Conservation (phyloP, 2,888 invertebrate species). For the Autographa gamma region DNA sequence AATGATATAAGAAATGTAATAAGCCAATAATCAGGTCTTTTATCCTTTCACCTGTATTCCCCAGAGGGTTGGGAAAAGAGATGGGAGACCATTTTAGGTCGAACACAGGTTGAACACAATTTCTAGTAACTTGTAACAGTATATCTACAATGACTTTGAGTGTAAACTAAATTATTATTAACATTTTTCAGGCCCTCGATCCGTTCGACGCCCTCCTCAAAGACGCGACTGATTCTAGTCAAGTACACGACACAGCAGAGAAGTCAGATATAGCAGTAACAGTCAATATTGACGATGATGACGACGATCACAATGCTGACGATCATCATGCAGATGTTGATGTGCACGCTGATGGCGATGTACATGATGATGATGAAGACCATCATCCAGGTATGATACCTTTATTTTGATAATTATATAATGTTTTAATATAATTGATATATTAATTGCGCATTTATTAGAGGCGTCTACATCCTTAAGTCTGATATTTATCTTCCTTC, state of each 20-base stretch:
- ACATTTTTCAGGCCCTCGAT: slow-evolving; percentile 77
- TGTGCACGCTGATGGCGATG: slow-evolving; percentile 59
- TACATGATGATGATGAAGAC: slow-evolving; percentile 71
- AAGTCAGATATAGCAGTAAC: slow-evolving; percentile 61
- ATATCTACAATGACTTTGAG: not conserved
- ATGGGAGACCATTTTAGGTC: no score
- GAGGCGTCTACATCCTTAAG: no score
- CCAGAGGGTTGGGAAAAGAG: no score
- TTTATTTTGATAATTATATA: not conserved
- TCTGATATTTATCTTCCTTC: no score
- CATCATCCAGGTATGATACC: slow-evolving; percentile 52
- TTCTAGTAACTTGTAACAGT: no score
- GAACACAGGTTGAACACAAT: no score
- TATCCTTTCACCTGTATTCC: no score
- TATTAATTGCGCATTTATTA: no score
- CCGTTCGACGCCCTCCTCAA: slow-evolving; percentile 85
- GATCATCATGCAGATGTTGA: slow-evolving; percentile 26
- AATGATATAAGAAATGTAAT: no score
- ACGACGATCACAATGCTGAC: slow-evolving; percentile 73
- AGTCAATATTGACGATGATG: slow-evolving; percentile 73
- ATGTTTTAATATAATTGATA: no score
- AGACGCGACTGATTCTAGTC: slow-evolving; percentile 69
- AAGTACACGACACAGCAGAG: slow-evolving; percentile 61
- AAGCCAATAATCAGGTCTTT: no score
- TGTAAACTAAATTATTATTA: not conserved